phyloP scores from a whole-genome alignment of 2,113 vertebrate genomes.

The Struthio camelus region DNA sequence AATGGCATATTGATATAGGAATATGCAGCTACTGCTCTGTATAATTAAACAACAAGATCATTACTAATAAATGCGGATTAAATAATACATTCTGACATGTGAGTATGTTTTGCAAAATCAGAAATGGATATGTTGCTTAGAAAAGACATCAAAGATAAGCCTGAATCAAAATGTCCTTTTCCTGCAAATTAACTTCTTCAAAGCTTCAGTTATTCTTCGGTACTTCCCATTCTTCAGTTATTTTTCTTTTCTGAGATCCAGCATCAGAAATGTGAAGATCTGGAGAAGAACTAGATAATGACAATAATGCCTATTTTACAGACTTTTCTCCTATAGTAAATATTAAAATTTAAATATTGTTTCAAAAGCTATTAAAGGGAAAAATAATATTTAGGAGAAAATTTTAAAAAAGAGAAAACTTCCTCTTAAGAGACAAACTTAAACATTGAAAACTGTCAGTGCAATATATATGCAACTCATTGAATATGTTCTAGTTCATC shows the following conservation, averaged over 20 bases:
- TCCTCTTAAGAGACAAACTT: not conserved
- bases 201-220: not conserved
- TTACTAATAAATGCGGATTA: not conserved
- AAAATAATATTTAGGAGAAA: not conserved
- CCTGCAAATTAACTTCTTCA: not conserved
- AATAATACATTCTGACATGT: not conserved
- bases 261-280: not conserved
- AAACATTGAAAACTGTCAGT: not conserved
- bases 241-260: not conserved
- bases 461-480: not conserved
- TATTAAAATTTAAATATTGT: not conserved
- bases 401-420: accelerated
- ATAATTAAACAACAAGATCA: not conserved
- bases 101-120: not conserved
- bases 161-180: not conserved
- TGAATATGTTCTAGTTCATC: not conserved
- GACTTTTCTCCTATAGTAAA: not conserved
- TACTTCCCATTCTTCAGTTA: not conserved
- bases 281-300: not conserved
- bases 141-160: not conserved
- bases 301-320: not conserved
- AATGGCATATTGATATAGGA: not conserved
- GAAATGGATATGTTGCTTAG: not conserved
- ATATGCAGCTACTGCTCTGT: not conserved
- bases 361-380: not conserved